Conservation (phyloP, 2,113 vertebrate genomes). For the Gallinago paraguaiae region DNA sequence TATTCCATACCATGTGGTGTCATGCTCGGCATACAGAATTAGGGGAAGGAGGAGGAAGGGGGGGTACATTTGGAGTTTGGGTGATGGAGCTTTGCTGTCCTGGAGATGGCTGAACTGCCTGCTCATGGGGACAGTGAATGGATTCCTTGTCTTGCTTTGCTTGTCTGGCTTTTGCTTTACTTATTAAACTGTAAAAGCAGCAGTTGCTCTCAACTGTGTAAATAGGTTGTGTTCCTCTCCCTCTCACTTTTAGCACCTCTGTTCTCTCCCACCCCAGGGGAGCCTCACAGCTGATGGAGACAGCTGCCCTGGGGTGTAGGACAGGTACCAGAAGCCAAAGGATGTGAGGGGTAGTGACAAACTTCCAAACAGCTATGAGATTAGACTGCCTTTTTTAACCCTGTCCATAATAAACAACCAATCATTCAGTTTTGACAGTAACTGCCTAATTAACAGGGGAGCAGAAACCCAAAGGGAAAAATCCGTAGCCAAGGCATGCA, state of each 20-base stretch:
- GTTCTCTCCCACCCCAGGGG: rapidly evolving
- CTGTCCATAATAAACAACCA: not conserved
- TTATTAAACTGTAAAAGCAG: not conserved
- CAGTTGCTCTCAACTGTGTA: not conserved
- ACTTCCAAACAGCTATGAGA: not conserved
- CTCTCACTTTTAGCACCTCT: not conserved
- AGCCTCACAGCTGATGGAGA: not conserved
- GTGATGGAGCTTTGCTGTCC: not conserved
- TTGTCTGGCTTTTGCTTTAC: not conserved
- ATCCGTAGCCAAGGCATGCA: too few species aligned
- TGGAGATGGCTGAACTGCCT: not conserved
- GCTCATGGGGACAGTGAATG: not conserved
- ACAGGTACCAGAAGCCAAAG: not conserved
- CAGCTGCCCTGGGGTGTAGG: not conserved
- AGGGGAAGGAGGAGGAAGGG: not conserved
- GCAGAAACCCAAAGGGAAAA: not conserved
- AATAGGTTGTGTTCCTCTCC: not conserved
- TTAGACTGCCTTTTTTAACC: not conserved
- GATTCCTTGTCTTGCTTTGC: not conserved
- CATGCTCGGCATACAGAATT: not conserved
- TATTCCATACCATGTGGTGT: not conserved
- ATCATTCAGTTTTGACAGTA: not conserved
- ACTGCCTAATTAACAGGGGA: not conserved
- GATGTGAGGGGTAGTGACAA: rapidly evolving
- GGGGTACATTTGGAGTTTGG: not conserved